A percentile compares a stretch with the other conserved stretches of the same genome.
These are phyloP conservation scores for Heteromormyrus szaboi DNA, from an alignment of 2,797 vertebrate species.

Conservation along the genomic window DNA sequence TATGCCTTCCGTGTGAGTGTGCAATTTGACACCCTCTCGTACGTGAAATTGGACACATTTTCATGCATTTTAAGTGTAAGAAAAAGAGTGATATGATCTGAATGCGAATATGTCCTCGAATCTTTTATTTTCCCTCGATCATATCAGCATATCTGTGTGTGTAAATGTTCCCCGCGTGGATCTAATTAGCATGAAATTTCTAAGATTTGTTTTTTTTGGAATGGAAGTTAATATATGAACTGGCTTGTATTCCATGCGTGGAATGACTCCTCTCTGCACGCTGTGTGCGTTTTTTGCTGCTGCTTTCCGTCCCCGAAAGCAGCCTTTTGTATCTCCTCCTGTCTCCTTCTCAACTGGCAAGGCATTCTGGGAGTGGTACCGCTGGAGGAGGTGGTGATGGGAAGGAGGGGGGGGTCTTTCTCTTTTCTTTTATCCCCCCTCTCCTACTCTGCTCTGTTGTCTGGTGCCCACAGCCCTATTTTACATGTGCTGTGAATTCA, in stretches of 20 bases:
- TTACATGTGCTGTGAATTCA: background rate
- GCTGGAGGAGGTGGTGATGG: background rate
- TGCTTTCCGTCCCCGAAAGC: background rate
- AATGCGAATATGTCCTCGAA: background rate
- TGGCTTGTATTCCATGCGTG: background rate
- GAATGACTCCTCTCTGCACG: background rate
- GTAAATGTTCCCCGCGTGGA: background rate
- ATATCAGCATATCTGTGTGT: background rate
- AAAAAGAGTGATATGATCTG: background rate
- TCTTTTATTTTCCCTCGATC: background rate
- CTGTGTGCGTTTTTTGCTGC: background rate
- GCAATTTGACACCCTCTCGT: background rate
- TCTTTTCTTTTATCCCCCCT: background rate
- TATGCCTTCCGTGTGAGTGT: background rate
- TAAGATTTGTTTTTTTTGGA: background rate
- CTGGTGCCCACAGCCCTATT: background rate
- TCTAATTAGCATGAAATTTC: background rate
- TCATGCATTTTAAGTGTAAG: background rate
- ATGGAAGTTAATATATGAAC: background rate
- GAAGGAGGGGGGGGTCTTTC: background rate
- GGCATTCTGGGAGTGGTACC: background rate
- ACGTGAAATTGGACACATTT: background rate
- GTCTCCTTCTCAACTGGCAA: background rate
- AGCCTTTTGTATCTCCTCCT: background rate
- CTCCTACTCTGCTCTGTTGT: background rate